A percentile compares a stretch with the other conserved stretches of the same genome.
phyloP scores from a whole-genome alignment of 2,113 vertebrate species.

The Baryphthengus martii region DNA sequence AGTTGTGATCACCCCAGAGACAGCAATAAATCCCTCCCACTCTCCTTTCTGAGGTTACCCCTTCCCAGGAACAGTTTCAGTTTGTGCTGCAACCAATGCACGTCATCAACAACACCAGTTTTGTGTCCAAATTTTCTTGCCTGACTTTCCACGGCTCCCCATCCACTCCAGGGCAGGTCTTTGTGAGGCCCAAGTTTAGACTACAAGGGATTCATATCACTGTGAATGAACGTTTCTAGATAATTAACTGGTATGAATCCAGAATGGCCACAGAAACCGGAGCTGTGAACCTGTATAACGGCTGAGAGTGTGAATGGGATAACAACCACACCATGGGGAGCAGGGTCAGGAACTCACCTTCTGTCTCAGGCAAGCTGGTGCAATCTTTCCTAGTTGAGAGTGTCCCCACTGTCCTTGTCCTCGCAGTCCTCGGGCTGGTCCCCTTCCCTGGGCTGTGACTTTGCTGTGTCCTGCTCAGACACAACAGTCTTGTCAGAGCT shows the following conservation, averaged over 20 bases:
- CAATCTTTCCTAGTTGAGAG: slow-evolving; percentile 16
- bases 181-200: not conserved
- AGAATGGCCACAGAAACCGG: not conserved
- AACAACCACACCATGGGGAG: not conserved
- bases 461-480: not conserved
- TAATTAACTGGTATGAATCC: not conserved
- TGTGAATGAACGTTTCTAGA: not conserved
- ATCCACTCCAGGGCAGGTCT: not conserved
- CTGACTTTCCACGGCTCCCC: not conserved
- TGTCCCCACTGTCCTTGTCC: not conserved
- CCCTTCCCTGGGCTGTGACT: not conserved
- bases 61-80: not conserved
- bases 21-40: not conserved
- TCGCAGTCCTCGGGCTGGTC: slow-evolving; percentile 18
- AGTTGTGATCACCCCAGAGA: not conserved
- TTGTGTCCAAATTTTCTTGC: not conserved
- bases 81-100: not conserved
- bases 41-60: not conserved
- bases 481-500: not conserved
- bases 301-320: not conserved
- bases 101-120: not conserved
- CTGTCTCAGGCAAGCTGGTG: not conserved
- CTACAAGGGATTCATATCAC: not conserved
- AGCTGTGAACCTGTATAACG: not conserved
- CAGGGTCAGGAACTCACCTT: slow-evolving; percentile 31